Conservation (phyloP, 1,140 invertebrate genomes). For the Bombus superbus region DNA sequence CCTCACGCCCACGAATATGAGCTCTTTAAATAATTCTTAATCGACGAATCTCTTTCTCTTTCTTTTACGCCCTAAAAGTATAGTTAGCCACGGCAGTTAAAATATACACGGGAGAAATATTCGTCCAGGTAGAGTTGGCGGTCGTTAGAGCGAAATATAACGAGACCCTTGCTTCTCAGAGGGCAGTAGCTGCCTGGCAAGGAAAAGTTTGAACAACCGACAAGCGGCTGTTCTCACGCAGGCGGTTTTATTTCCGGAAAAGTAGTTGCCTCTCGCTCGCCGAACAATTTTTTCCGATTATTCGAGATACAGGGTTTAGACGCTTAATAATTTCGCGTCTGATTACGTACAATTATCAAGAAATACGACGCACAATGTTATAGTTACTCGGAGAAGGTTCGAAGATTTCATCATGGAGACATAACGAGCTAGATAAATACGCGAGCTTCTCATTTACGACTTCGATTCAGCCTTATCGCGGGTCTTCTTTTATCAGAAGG, state of each 20-base stretch:
- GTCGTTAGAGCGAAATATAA: background rate
- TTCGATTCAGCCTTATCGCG: too few species aligned
- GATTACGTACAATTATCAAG: too few species aligned
- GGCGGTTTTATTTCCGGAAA: too few species aligned
- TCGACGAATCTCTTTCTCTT: background rate
- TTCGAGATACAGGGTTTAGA: too few species aligned
- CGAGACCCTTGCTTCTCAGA: conserved; percentile 14
- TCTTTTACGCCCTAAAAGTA: background rate
- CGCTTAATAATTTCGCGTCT: too few species aligned
- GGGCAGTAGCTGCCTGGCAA: conserved; percentile 44
- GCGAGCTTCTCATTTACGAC: too few species aligned
- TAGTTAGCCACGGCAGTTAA: background rate
- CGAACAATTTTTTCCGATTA: too few species aligned
- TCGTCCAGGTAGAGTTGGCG: background rate
- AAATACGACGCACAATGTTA: too few species aligned
- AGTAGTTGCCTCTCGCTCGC: too few species aligned
- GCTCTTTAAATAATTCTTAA: background rate
- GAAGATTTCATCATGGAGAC: too few species aligned
- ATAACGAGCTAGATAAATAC: too few species aligned
- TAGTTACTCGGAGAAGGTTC: too few species aligned
- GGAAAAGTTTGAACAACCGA: background rate
- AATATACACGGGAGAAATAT: background rate
- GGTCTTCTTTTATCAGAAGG: background rate
- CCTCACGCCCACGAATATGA: conserved; percentile 17
- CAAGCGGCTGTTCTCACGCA: background rate